Base-by-base conservation (phyloP, 2,113 vertebrate genomes). In the Copsychus sechellarum region DNA sequence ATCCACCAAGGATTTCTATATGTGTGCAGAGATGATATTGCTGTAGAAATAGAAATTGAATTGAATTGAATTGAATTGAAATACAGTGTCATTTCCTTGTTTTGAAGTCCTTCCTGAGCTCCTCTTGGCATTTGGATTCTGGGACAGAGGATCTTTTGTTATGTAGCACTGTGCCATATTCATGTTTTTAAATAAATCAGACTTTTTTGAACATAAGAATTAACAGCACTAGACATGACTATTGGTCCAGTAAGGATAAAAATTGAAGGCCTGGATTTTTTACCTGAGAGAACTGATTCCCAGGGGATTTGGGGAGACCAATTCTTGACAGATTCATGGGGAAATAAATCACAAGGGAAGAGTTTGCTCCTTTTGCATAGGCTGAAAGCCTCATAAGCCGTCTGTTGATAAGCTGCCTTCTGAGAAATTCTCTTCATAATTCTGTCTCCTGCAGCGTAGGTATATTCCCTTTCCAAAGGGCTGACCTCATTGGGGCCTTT, bases 401-500 rank as follows among this genome's bases (percentile, higher is more conserved):
- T 56, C 21, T 87, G 47, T 40, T 50, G 48, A 24, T 7, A 43
- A 77, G 40, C 54, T 34, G 19, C 47, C 29, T 45, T 80, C 45
- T 67, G 54, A 82, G 23, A 12, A 72, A 31, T 1, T 1, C 1
- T 67, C 8, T 33, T 60, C 33, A 7, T 21, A 12, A 42, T 33
- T 92, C 9, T 29, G 10, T n/a, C 8, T 43, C 18, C 65, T 48
- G 36, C 53, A 82, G 0, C 26, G 57, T 25, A 4, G 10, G 7
- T 16, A 2, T 12, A 6, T 47, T 85, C 79, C 45, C 23, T 70
- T 81, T 58, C 38, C 23, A 28, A 78, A 51, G 48, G 38, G 12
- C 28, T 18, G 80, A 40, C 14, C 31, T 61, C 2, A 0, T 0
- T 3, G 0, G 19, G 24, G 12, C 26, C 8, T 53, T 38, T 72